These are phyloP conservation scores for Halictus quadricinctus DNA, from an alignment of 2,888 invertebrate species.

Conservation along the genomic window DNA sequence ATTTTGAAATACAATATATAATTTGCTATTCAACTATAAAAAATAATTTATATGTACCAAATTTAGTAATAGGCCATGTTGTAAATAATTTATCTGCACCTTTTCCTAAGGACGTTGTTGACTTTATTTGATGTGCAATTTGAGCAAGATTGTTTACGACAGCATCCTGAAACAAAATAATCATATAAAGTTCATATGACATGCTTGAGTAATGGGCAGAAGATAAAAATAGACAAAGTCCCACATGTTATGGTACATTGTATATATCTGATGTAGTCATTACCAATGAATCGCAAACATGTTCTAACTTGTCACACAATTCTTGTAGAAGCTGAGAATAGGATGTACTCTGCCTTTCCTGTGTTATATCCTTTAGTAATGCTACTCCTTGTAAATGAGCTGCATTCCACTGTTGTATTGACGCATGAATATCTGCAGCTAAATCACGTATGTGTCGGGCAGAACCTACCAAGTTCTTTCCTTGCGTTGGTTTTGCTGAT, in stretches of 20 bases:
- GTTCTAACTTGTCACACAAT: conserved; percentile 74
- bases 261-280: not conserved
- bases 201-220: not conserved
- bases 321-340: conserved; percentile 73
- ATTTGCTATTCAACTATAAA: conserved; percentile 15
- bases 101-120: conserved; percentile 68
- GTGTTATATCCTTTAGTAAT: conserved; percentile 81
- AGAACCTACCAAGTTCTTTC: conserved; percentile 84
- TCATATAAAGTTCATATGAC: not conserved
- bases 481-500: conserved; percentile 71
- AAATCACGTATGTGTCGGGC: conserved; percentile 84
- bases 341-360: conserved; percentile 60
- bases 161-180: conserved; percentile 66
- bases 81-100: conserved; percentile 71
- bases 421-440: conserved; percentile 84
- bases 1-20: conserved; percentile 4
- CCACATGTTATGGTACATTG: not conserved
- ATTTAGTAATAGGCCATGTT: conserved; percentile 76
- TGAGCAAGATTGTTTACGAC: conserved; percentile 70
- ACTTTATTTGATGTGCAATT: conserved; percentile 70
- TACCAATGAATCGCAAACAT: conserved; percentile 74
- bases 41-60: conserved; percentile 68
- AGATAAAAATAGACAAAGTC: not conserved
- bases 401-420: conserved; percentile 84
- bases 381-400: conserved; percentile 82